These are phyloP conservation scores for Styela clava DNA, from an alignment of 23 tunicate genomes.

Conservation along the genomic window DNA sequence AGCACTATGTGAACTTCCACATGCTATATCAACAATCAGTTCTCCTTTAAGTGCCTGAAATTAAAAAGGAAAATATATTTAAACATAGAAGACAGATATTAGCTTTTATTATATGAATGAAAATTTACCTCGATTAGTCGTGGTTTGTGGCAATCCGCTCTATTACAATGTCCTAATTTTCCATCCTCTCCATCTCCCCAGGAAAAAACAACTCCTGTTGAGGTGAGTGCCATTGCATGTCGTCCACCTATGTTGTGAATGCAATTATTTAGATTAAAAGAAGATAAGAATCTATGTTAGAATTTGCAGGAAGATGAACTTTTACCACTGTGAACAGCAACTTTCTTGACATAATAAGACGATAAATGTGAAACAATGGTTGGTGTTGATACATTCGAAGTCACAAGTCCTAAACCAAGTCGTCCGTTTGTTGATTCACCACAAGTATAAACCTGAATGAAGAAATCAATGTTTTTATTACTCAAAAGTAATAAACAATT, in stretches of 20 bases:
- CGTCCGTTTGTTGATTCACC: constrained; percentile 77
- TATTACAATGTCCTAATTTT: constrained; percentile 70
- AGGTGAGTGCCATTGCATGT: constrained; percentile 85
- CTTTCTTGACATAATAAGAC: constrained; percentile 39
- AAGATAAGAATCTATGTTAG: background rate
- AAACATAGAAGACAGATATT: no score
- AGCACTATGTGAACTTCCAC: constrained; percentile 88
- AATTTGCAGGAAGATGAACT: background rate
- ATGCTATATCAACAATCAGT: constrained; percentile 48
- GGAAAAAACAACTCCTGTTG: constrained; percentile 62
- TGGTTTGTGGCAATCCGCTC: constrained; percentile 64
- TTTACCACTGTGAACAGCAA: constrained; percentile 72
- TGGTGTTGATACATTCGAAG: constrained; percentile 14
- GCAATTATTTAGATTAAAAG: background rate
- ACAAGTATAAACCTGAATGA: constrained; percentile 58
- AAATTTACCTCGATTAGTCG: constrained; percentile 67
- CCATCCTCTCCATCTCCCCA: constrained; percentile 98
- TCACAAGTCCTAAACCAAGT: constrained; percentile 55
- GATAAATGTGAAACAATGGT: constrained; percentile 28
- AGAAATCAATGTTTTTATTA: no score
- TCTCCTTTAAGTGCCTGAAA: constrained; percentile 53
- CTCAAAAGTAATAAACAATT: no score
- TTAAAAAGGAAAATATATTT: no score
- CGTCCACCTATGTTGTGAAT: constrained; percentile 45
- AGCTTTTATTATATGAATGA: no score